A percentile compares a stretch with the other conserved stretches of the same genome.
These are phyloP conservation scores for Esox lucius DNA, from an alignment of 2,797 vertebrate species.

Conservation along the genomic window DNA sequence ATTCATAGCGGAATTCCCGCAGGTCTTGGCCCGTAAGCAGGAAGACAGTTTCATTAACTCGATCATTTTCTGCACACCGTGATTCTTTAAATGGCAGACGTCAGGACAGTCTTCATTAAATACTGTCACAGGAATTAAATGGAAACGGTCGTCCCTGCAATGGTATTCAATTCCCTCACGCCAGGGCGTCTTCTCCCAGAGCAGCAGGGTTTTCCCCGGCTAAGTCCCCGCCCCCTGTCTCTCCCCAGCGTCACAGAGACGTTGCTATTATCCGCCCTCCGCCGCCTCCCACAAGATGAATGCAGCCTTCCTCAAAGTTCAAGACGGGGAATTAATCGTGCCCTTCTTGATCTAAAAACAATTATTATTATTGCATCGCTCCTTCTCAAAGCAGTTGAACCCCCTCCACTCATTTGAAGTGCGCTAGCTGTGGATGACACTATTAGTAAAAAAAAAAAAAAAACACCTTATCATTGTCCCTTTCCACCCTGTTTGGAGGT, in stretches of 20 bases:
- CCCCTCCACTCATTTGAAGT: constrained; percentile 69
- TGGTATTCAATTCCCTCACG: constrained; percentile 66
- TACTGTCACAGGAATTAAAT: constrained; percentile 68
- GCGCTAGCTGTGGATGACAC: constrained; percentile 52
- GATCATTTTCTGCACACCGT: constrained; percentile 72
- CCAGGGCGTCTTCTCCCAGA: constrained; percentile 44
- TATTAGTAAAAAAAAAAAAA: constrained; percentile 48
- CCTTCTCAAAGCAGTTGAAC: constrained; percentile 59
- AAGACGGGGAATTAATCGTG: constrained; percentile 76
- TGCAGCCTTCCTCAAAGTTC: constrained; percentile 52
- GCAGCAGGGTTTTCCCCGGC: constrained; percentile 11
- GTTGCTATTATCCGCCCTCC: constrained; percentile 36
- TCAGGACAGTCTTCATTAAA: constrained; percentile 63
- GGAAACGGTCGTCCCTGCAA: constrained; percentile 56
- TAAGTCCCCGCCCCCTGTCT: constrained; percentile 13
- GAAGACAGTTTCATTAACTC: constrained; percentile 72
- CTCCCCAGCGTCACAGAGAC: constrained; percentile 39
- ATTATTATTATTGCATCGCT: constrained; percentile 62
- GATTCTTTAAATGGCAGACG: constrained; percentile 35
- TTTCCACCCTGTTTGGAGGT: constrained; percentile 57
- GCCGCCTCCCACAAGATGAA: neutral
- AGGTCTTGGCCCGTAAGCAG: constrained; percentile 53
- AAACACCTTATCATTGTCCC: constrained; percentile 62
- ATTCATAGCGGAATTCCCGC: constrained; percentile 41
- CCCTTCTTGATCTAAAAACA: constrained; percentile 76